Evolutionary conservation across 2,888 invertebrate genomes (phyloP).

Genomic region (Tenodera sinensis): DNA sequence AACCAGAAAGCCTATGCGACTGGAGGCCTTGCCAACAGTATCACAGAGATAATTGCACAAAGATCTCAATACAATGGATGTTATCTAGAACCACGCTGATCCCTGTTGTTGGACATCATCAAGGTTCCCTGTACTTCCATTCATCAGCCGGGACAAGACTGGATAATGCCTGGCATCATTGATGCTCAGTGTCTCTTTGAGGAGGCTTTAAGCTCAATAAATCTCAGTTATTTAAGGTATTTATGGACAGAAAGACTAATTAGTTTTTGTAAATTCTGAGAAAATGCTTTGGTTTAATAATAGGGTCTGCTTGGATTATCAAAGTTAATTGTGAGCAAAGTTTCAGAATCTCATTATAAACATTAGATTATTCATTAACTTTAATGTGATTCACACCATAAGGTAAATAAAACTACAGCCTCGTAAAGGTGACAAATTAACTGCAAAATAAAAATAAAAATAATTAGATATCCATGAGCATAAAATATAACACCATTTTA

Average conservation of each 20-base stretch:
- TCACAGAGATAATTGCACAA: constrained; percentile 35
- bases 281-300: background rate
- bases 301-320: background rate
- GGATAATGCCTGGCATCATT: background rate
- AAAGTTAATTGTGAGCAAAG: background rate
- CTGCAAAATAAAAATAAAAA: background rate
- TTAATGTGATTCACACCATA: background rate
- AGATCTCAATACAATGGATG: constrained; percentile 38
- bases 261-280: background rate
- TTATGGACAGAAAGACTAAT: background rate
- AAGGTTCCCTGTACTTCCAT: background rate
- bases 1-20: constrained; percentile 44
- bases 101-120: constrained; percentile 1
- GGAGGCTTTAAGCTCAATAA: background rate
- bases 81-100: constrained; percentile 31
- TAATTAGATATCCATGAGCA: background rate
- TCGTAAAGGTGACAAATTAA: no score
- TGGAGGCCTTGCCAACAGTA: constrained; percentile 47
- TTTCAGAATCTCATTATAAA: background rate
- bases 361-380: background rate
- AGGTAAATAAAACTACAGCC: background rate
- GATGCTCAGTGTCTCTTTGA: background rate
- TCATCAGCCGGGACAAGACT: background rate
- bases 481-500: background rate
- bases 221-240: background rate